Conservation (phyloP, 2,797 vertebrate genomes). For the Dendrocincla tyrannina region DNA sequence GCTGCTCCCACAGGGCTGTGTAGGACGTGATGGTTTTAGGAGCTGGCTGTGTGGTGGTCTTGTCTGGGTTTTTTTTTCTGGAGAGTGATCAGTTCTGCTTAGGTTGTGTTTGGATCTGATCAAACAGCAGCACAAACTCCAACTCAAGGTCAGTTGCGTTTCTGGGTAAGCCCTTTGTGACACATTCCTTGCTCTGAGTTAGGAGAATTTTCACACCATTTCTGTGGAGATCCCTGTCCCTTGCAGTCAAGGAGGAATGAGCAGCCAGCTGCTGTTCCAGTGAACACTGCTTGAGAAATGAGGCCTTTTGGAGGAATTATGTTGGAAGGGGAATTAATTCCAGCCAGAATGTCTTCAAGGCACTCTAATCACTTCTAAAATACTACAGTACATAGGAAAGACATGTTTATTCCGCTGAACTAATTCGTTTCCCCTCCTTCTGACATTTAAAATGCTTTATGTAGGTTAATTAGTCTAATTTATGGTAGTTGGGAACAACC, state of each 20-base stretch:
- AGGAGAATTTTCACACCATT: not conserved
- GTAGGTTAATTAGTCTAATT: slow-evolving; percentile 38
- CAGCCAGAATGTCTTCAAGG: not conserved
- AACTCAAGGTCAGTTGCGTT: not conserved
- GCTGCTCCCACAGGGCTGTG: not conserved
- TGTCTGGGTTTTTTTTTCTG: not conserved
- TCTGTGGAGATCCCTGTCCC: not conserved
- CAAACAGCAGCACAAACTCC: not conserved
- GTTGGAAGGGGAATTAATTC: not conserved
- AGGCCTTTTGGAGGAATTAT: not conserved
- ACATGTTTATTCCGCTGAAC: not conserved
- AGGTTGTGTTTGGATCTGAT: not conserved
- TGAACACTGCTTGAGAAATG: not conserved
- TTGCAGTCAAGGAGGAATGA: not conserved
- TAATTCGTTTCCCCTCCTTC: not conserved
- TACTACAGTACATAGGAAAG: not conserved
- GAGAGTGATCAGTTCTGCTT: not conserved
- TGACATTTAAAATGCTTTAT: not conserved
- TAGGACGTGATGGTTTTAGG: not conserved
- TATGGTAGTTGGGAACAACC: not conserved
- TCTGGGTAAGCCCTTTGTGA: not conserved
- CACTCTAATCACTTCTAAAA: not conserved
- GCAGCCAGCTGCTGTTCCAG: not conserved
- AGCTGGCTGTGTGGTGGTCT: not conserved
- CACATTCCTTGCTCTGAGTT: not conserved